Conservation (phyloP, 1,140 invertebrate genomes). For the Ceratosolen solmsi region DNA sequence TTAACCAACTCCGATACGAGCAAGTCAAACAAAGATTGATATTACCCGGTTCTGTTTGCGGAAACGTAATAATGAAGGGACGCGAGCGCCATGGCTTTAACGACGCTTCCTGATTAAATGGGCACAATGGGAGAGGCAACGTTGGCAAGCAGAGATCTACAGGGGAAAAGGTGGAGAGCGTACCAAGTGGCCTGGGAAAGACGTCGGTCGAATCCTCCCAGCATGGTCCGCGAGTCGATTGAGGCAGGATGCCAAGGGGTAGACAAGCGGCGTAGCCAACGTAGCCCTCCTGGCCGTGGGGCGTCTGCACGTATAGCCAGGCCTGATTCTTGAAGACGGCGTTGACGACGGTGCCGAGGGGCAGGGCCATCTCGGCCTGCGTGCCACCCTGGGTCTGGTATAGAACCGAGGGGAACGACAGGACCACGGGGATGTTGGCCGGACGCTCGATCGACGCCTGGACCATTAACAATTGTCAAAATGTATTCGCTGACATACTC, state of each 20-base stretch:
- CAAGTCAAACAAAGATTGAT: too few species aligned
- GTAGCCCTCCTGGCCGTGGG: slow-evolving; percentile 85
- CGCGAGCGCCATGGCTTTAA: too few species aligned
- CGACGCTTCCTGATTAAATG: too few species aligned
- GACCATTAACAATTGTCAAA: too few species aligned
- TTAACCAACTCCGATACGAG: too few species aligned
- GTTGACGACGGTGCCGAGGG: slow-evolving; percentile 87
- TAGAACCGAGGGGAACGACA: slow-evolving; percentile 82
- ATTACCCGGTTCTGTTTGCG: too few species aligned
- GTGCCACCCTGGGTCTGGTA: slow-evolving; percentile 83
- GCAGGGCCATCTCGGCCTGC: slow-evolving; percentile 81
- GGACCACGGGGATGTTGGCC: slow-evolving; percentile 86
- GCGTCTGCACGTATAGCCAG: slow-evolving; percentile 88
- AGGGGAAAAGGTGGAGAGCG: not conserved
- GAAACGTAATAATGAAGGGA: too few species aligned
- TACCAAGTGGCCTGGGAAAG: slow-evolving; percentile 79
- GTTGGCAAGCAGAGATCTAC: not conserved
- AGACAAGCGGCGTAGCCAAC: slow-evolving; percentile 83
- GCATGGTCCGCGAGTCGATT: slow-evolving; percentile 75
- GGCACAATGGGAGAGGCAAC: not conserved
- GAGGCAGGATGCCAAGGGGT: slow-evolving; percentile 81
- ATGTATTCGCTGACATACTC: too few species aligned
- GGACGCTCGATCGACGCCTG: slow-evolving; percentile 82
- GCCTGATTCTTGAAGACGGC: slow-evolving; percentile 87
- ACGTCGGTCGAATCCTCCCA: slow-evolving; percentile 87